These are phyloP conservation scores for Xyrichtys novacula DNA, from an alignment of 2,797 vertebrate genomes.

Conservation along the genomic window DNA sequence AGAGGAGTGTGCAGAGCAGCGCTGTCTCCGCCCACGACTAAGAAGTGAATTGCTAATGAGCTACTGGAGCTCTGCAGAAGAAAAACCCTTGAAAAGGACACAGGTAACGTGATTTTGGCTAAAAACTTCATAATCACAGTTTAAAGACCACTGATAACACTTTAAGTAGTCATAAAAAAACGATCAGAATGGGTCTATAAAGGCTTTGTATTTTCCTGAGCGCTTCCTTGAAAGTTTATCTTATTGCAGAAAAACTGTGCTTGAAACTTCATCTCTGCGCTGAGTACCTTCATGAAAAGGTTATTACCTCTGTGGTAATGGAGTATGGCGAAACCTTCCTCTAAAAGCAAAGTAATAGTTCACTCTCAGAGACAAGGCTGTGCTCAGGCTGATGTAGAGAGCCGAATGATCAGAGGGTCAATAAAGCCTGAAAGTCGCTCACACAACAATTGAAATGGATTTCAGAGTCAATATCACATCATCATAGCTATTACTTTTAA, in stretches of 20 bases:
- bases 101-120: too few species aligned
- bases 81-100: too few species aligned
- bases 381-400: constrained; percentile 42
- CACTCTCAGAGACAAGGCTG: constrained; percentile 42
- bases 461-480: constrained; percentile 78
- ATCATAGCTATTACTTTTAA: constrained; percentile 63
- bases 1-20: too few species aligned
- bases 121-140: too few species aligned
- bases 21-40: too few species aligned
- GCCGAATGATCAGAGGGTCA: constrained; percentile 65
- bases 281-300: constrained; percentile 55
- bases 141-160: too few species aligned
- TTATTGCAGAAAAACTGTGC: constrained; percentile 24
- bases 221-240: constrained; percentile 36
- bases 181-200: too few species aligned
- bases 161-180: too few species aligned
- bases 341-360: constrained; percentile 53
- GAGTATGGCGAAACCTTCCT: constrained; percentile 38
- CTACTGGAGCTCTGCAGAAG: too few species aligned
- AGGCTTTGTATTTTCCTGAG: constrained; percentile 8
- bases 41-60: too few species aligned
- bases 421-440: constrained; percentile 65
- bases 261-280: constrained; percentile 45
- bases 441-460: constrained; percentile 75
- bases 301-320: constrained; percentile 55